phyloP scores from a whole-genome alignment of 2,797 vertebrate genomes.

The Lates japonicus region DNA sequence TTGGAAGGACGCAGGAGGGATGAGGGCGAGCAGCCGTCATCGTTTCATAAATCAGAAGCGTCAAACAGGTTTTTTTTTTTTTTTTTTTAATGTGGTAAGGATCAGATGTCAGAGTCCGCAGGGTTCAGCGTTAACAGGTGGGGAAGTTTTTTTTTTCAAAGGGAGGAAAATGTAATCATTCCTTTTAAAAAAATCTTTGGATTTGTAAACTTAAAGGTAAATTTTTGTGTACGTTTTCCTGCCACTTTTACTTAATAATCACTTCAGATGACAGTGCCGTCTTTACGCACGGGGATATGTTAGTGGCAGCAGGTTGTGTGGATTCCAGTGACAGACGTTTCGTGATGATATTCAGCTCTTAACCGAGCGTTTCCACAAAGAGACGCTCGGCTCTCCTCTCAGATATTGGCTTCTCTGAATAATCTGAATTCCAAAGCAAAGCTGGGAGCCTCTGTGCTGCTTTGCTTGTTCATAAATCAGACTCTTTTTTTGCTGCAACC shows the following conservation, averaged over 20 bases:
- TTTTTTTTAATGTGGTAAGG: constrained; percentile 41
- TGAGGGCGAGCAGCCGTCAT: constrained; percentile 53
- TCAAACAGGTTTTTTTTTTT: constrained; percentile 46
- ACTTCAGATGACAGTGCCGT: constrained; percentile 2
- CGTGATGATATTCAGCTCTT: constrained; percentile 54
- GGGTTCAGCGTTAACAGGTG: constrained; percentile 60
- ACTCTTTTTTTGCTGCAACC: constrained; percentile 48
- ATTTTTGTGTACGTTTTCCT: background rate
- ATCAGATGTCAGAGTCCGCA: constrained; percentile 66
- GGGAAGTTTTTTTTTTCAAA: constrained; percentile 19
- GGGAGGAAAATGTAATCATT: background rate
- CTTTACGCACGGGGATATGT: constrained; percentile 40
- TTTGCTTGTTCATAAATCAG: constrained; percentile 66
- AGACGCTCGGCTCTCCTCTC: constrained; percentile 53
- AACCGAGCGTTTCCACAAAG: constrained; percentile 48
- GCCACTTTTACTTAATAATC: background rate
- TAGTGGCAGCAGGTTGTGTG: constrained; percentile 37
- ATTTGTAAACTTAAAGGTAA: background rate
- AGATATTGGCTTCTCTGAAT: constrained; percentile 61
- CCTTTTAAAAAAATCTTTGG: background rate
- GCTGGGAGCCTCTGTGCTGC: constrained; percentile 44
- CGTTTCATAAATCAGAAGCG: constrained; percentile 63
- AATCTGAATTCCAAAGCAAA: constrained; percentile 71
- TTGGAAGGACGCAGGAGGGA: constrained; percentile 35
- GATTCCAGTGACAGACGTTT: constrained; percentile 54